These are phyloP conservation scores for Cyprichromis sp. DNA, from an alignment of 2,113 vertebrate species.

Conservation along the genomic window DNA sequence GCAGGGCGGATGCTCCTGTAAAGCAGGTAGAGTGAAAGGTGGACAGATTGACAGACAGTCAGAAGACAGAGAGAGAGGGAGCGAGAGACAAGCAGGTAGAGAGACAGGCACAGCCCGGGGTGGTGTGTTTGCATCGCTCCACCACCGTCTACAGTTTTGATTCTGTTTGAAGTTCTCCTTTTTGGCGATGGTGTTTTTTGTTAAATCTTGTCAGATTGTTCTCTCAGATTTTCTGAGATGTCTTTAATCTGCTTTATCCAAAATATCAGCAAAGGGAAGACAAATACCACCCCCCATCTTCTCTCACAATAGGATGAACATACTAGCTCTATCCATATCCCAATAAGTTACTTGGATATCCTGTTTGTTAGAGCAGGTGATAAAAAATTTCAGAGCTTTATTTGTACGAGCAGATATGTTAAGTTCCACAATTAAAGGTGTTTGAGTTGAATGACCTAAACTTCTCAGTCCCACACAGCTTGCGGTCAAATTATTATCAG, in stretches of 20 bases:
- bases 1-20: neutral
- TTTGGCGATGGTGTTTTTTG: slow-evolving; percentile 38
- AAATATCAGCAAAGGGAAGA: slow-evolving; percentile 31
- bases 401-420: neutral
- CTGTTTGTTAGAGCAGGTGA: slow-evolving; percentile 6
- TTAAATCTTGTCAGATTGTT: slow-evolving; percentile 58
- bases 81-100: neutral
- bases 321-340: slow-evolving; percentile 16
- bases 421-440: neutral
- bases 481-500: neutral
- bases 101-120: slow-evolving; percentile 20
- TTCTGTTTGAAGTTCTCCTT: slow-evolving; percentile 57
- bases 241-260: slow-evolving; percentile 59
- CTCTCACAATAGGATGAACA: slow-evolving; percentile 18
- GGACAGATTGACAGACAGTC: neutral
- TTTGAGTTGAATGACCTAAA: neutral
- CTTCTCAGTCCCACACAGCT: neutral
- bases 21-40: slow-evolving; percentile 7
- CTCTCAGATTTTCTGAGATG: slow-evolving; percentile 21
- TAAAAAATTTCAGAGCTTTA: slow-evolving; percentile 24
- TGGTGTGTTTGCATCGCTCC: slow-evolving; percentile 33
- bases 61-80: neutral
- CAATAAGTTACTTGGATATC: slow-evolving; percentile 37
- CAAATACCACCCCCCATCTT: neutral
- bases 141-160: slow-evolving; percentile 40